These are phyloP conservation scores for Philonicus albiceps DNA, from an alignment of 2,888 invertebrate genomes.

Conservation along the genomic window DNA sequence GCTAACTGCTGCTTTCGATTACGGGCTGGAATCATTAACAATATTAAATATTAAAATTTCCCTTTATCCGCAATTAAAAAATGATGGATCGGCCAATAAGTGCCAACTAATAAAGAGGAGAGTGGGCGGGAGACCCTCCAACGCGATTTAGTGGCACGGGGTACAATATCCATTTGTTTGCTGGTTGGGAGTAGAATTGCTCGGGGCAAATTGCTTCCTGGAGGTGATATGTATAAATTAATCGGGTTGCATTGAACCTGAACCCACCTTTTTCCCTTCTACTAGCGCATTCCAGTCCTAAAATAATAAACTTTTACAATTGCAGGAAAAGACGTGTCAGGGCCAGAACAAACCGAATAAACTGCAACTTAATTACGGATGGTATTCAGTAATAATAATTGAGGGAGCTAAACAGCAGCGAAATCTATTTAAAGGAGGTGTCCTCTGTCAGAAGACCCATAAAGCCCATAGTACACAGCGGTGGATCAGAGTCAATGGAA, in stretches of 20 bases:
- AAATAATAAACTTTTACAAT: background rate
- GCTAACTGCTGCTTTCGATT: background rate
- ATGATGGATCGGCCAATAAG: background rate
- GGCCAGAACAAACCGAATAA: background rate
- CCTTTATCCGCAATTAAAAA: background rate
- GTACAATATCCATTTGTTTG: background rate
- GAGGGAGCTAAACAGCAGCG: background rate
- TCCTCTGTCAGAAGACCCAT: background rate
- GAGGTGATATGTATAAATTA: background rate
- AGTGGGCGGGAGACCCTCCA: background rate
- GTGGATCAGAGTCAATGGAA: slow-evolving; percentile 1
- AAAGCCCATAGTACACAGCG: background rate
- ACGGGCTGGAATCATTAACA: background rate
- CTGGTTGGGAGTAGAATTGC: background rate
- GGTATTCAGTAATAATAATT: background rate
- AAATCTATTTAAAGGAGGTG: background rate
- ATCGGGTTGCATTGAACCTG: background rate
- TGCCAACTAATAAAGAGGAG: background rate
- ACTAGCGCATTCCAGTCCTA: background rate
- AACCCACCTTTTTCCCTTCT: background rate
- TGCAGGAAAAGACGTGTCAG: background rate
- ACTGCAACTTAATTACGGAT: background rate
- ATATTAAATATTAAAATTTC: background rate
- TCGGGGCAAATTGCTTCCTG: background rate
- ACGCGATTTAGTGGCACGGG: background rate